Evolutionary conservation across 37 sponge, comb jelly and placozoan species (phyloP).

Genomic region (Spongilla lacustris): DNA sequence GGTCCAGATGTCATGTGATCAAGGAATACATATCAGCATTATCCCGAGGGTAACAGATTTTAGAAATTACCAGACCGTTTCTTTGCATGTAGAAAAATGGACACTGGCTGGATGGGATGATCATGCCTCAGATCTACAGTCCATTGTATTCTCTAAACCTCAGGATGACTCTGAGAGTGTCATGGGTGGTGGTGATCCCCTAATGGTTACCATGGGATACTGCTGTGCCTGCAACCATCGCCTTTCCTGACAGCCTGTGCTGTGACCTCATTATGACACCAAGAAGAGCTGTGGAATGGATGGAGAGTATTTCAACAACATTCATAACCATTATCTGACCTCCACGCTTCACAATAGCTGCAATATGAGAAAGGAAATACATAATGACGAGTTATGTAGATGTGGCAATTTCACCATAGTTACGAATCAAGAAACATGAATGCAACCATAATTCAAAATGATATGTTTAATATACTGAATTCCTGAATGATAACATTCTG

Average conservation of each 20-base stretch:
- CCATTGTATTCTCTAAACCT: neutral
- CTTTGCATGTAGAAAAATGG: too few relatives aligned
- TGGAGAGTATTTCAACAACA: neutral
- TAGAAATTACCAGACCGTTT: too few relatives aligned
- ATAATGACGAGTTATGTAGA: neutral
- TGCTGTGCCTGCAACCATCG: neutral
- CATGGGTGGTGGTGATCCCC: neutral
- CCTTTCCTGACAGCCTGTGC: neutral
- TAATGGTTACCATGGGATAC: neutral
- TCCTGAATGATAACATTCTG: neutral
- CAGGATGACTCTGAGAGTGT: neutral
- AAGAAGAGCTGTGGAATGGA: neutral
- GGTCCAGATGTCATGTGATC: neutral
- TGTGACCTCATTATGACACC: neutral
- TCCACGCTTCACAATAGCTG: neutral
- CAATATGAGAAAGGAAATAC: neutral
- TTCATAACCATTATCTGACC: neutral
- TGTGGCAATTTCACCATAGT: neutral
- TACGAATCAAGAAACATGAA: neutral
- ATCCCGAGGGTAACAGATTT: neutral
- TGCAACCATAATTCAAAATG: neutral
- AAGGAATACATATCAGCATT: neutral
- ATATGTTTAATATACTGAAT: neutral
- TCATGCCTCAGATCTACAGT: neutral
- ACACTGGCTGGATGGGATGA: neutral